phyloP scores from a whole-genome alignment of 2,797 vertebrate species.

The Betta splendens region DNA sequence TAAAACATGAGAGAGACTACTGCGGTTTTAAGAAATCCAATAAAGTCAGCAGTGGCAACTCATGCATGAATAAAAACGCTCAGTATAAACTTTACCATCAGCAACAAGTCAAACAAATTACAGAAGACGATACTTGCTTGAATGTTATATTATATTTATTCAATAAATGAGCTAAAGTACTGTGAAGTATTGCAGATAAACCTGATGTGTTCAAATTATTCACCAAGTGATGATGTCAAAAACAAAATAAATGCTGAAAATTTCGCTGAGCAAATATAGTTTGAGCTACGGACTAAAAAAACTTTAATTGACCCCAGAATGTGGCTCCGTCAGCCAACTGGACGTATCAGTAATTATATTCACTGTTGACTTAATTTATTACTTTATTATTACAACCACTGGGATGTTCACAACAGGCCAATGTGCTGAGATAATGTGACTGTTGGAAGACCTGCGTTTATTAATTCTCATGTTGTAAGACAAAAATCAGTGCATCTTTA shows the following conservation, averaged over 20 bases:
- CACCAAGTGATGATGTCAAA: slow-evolving; percentile 12
- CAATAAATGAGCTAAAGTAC: slow-evolving; percentile 20
- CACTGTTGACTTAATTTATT: slow-evolving; percentile 16
- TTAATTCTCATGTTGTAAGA: slow-evolving; percentile 5
- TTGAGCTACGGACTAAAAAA: slow-evolving; percentile 2
- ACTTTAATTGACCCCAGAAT: slow-evolving; percentile 8
- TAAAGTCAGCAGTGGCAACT: slow-evolving; percentile 16
- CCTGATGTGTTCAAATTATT: neutral
- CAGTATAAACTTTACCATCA: slow-evolving; percentile 17
- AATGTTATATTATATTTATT: slow-evolving; percentile 11
- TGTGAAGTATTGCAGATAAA: slow-evolving; percentile 8
- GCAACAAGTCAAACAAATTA: slow-evolving; percentile 25
- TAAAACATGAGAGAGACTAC: slow-evolving; percentile 24
- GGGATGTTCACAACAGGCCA: neutral
- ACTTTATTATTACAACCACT: slow-evolving; percentile 21
- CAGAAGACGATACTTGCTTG: slow-evolving; percentile 21
- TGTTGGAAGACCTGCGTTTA: neutral
- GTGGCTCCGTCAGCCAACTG: neutral
- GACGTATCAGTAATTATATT: slow-evolving; percentile 20
- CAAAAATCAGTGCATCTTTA: neutral
- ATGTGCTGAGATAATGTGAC: neutral
- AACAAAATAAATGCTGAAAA: slow-evolving; percentile 13
- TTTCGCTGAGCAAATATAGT: slow-evolving; percentile 8
- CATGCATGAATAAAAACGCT: slow-evolving; percentile 16
- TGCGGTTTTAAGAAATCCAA: slow-evolving; percentile 12